Evolutionary conservation across 1,140 invertebrate species (phyloP).

Genomic region (Pararge aegeria): DNA sequence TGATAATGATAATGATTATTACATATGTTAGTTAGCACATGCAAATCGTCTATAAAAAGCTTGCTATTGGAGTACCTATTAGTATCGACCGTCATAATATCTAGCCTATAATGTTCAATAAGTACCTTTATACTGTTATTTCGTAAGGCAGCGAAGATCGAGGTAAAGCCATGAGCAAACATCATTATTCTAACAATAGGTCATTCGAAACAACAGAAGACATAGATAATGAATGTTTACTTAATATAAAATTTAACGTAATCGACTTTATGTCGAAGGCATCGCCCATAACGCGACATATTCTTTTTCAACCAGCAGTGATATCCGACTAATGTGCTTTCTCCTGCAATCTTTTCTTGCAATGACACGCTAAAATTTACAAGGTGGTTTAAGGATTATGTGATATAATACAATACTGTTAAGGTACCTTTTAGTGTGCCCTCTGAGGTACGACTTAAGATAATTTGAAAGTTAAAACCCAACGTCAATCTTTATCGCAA

Average conservation of each 20-base stretch:
- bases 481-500: constrained; percentile 78
- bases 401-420: constrained; percentile 38
- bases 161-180: neutral
- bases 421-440: constrained; percentile 48
- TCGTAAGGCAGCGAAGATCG: neutral
- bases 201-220: constrained; percentile 40
- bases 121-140: no score
- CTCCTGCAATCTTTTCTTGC: constrained; percentile 76
- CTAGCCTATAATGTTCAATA: no score
- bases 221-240: constrained; percentile 60
- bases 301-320: constrained; percentile 70
- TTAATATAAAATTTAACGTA: constrained; percentile 69
- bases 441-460: constrained; percentile 50
- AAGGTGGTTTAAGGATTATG: constrained; percentile 31
- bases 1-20: no score
- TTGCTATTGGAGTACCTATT: no score
- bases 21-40: no score
- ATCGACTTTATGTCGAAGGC: constrained; percentile 61
- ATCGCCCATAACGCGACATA: constrained; percentile 64
- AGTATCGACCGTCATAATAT: no score
- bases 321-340: constrained; percentile 76
- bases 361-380: constrained; percentile 67
- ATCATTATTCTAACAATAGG: constrained; percentile 17
- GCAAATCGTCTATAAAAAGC: no score
- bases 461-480: constrained; percentile 69